Evolutionary conservation across 2,797 vertebrate species (phyloP), one percentile per base, ranked within the genome.

Genomic region (Oreonectes daqikongensis): DNA sequence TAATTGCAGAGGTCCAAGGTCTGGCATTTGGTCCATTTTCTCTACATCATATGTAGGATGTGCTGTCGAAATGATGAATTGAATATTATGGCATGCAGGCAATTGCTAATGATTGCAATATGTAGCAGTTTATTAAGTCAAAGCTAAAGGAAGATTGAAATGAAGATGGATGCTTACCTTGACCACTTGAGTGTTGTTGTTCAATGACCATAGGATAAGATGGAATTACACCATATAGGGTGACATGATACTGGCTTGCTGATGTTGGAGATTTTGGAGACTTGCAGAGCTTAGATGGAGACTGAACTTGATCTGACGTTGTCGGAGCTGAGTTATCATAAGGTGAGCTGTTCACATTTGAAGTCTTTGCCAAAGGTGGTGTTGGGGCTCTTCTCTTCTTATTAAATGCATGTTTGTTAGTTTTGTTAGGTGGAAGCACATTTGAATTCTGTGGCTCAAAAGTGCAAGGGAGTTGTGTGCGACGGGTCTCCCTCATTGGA

Each of bases 281-380:
- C 69, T 53, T 78, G 12, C 61, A 55, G 24, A 44, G 57, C 9
- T 70, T 53, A 22, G 52, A 35, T n/a, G 75, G 26, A 17, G 42
- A 55, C 50, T 60, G 70, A 11, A 42, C 17, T 3, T 63, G 24
- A 9, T 67, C 67, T 32, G 60, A 60, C 1, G 15, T 28, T 30
- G 26, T 30, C 55, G 8, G 26, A n/a, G 66, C 7, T 40, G 17
- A 26, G 28, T 46, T 5, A 65, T 82, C 0, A 69, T 81, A 65
- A 0, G 92, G 91, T 72, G 93, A 81, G 83, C 90, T 90, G 55
- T 94, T 87, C 69, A 94, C 83, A 0, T 89, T 92, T 61, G 94
- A 93, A 75, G 95, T 95, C 85, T 93, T 95, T 75, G 93, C 90
- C 71, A 96, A 92, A 0, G 94, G 94, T 0, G 95, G 95, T 0